Evolutionary conservation across 2,797 vertebrate species (phyloP).

Genomic region (Vireo griseus): DNA sequence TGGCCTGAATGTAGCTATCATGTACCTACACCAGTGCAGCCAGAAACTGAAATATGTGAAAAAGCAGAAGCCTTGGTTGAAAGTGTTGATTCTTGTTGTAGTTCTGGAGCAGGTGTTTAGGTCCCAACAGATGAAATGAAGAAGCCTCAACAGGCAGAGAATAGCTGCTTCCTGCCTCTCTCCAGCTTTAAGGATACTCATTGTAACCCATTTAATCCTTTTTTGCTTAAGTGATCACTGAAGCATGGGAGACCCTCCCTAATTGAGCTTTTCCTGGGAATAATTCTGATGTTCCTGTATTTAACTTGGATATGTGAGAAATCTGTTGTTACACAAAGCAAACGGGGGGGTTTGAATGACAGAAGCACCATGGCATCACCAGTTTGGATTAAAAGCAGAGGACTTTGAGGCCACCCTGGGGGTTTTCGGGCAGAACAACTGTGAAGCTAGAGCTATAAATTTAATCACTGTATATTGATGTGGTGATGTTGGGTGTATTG

Average conservation of each 20-base stretch:
- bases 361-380: neutral
- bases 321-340: neutral
- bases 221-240: neutral
- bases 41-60: neutral
- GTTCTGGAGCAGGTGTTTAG: neutral
- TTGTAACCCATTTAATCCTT: neutral
- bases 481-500: slow-evolving; percentile 40
- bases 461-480: slow-evolving; percentile 63
- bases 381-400: slow-evolving; percentile 17
- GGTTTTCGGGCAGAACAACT: slow-evolving; percentile 41
- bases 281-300: neutral
- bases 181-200: neutral
- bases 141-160: neutral
- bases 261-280: neutral
- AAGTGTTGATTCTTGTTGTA: neutral
- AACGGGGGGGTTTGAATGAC: neutral
- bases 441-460: slow-evolving; percentile 45
- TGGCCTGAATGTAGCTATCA: neutral
- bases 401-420: slow-evolving; percentile 30
- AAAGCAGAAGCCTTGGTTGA: neutral
- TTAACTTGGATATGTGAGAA: neutral
- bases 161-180: neutral
- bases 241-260: neutral
- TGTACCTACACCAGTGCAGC: neutral
- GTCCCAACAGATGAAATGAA: neutral